Conservation (phyloP, 2,888 invertebrate species). For the Drosophila picticornis region DNA sequence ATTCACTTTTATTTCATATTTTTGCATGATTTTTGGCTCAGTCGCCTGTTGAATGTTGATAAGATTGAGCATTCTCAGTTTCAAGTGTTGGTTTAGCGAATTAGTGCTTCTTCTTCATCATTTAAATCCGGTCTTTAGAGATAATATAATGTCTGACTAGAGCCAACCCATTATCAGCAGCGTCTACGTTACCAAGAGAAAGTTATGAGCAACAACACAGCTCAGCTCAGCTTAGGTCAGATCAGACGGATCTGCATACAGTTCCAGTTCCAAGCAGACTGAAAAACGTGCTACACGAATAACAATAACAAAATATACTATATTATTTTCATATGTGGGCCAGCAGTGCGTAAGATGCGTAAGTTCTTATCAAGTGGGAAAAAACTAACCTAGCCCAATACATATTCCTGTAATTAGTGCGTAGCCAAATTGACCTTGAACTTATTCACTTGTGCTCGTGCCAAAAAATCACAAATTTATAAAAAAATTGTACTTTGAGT, state of each 20-base stretch:
- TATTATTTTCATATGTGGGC: slow-evolving; percentile 35
- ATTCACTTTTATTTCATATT: background rate
- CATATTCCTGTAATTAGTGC: slow-evolving; percentile 45
- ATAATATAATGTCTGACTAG: slow-evolving; percentile 47
- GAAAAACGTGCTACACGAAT: slow-evolving; percentile 30
- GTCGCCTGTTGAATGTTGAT: slow-evolving; percentile 40
- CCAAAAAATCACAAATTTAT: background rate
- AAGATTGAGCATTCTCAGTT: slow-evolving; percentile 33
- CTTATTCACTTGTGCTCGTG: background rate
- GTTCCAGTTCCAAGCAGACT: background rate
- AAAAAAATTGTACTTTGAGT: slow-evolving; percentile 9
- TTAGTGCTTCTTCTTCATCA: slow-evolving; percentile 36
- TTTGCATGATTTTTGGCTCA: slow-evolving; percentile 1
- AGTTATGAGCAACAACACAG: slow-evolving; percentile 3
- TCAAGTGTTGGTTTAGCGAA: slow-evolving; percentile 29
- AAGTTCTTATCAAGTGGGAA: slow-evolving; percentile 32
- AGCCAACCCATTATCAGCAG: slow-evolving; percentile 61
- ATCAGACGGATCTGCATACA: background rate
- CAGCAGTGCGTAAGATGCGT: slow-evolving; percentile 69
- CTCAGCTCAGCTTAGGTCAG: background rate
- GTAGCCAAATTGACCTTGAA: slow-evolving; percentile 35
- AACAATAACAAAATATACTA: background rate
- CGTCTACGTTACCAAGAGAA: slow-evolving; percentile 43
- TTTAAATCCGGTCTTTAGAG: slow-evolving; percentile 57
- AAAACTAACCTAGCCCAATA: slow-evolving; percentile 66